Conservation (phyloP, 2,888 invertebrate species). For the Aphodius sticticus region DNA sequence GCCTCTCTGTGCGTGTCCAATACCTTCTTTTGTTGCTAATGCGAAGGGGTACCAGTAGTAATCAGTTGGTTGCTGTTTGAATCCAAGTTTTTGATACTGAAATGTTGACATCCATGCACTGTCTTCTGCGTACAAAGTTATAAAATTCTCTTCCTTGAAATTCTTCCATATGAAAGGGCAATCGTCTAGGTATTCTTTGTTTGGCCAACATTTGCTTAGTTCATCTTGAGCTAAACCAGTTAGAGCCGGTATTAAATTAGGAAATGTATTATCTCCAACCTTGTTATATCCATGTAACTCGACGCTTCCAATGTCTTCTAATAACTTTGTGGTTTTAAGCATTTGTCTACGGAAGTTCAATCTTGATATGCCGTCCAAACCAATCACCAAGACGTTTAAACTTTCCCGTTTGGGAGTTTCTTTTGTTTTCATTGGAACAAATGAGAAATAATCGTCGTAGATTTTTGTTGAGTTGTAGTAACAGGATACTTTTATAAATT, state of each 20-base stretch:
- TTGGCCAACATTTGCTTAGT: constrained; percentile 71
- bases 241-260: constrained; percentile 84
- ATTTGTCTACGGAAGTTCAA: constrained; percentile 86
- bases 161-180: constrained; percentile 88
- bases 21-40: constrained; percentile 70
- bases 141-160: constrained; percentile 75
- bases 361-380: constrained; percentile 86
- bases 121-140: constrained; percentile 86
- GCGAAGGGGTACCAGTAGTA: constrained; percentile 83
- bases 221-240: constrained; percentile 75
- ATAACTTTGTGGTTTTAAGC: constrained; percentile 72
- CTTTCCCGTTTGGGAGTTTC: constrained; percentile 25
- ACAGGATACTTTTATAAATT: constrained; percentile 77
- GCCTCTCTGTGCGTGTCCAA: constrained; percentile 70
- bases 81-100: constrained; percentile 81
- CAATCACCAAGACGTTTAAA: constrained; percentile 80
- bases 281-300: constrained; percentile 92
- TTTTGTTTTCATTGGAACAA: constrained; percentile 61
- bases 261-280: constrained; percentile 94
- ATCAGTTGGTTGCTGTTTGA: constrained; percentile 82
- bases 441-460: constrained; percentile 75
- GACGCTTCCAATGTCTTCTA: constrained; percentile 70
- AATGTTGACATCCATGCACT: constrained; percentile 80
- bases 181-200: constrained; percentile 69
- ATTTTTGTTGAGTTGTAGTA: constrained; percentile 60